phyloP scores from a whole-genome alignment of 2,797 vertebrate genomes.

The Carapus acus region DNA sequence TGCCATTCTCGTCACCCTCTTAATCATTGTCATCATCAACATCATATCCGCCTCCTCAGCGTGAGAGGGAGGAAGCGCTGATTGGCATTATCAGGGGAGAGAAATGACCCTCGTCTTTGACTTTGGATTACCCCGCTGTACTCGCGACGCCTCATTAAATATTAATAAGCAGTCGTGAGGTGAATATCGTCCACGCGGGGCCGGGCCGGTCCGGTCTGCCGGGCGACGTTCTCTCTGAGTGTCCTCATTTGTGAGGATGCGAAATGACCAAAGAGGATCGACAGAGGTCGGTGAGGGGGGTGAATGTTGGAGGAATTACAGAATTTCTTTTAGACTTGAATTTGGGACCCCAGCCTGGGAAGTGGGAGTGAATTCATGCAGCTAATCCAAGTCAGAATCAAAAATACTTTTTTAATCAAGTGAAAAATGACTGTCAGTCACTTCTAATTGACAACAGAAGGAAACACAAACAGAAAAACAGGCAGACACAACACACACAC shows the following conservation, averaged over 20 bases:
- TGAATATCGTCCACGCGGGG: constrained; percentile 29
- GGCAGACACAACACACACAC: no score
- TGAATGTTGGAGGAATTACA: no score
- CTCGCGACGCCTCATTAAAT: constrained; percentile 27
- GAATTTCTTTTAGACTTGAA: no score
- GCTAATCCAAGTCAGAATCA: no score
- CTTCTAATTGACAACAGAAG: no score
- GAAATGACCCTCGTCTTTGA: constrained; percentile 13
- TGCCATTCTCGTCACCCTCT: no score
- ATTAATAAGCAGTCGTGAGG: constrained; percentile 35
- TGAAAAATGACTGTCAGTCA: no score
- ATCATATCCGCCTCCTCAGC: neutral
- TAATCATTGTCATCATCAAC: neutral
- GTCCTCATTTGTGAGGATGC: constrained; percentile 13
- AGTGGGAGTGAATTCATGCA: no score
- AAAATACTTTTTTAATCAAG: no score
- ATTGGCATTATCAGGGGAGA: constrained; percentile 2
- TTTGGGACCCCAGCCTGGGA: no score
- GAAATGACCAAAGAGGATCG: neutral
- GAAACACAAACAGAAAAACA: no score
- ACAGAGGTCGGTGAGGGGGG: no score
- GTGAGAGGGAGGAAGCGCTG: neutral
- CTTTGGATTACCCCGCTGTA: constrained; percentile 11
- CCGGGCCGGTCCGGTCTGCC: constrained; percentile 25
- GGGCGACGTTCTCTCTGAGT: constrained; percentile 16